Evolutionary conservation across 2,888 invertebrate species (phyloP).

Genomic region (Agrochola lychnidis): DNA sequence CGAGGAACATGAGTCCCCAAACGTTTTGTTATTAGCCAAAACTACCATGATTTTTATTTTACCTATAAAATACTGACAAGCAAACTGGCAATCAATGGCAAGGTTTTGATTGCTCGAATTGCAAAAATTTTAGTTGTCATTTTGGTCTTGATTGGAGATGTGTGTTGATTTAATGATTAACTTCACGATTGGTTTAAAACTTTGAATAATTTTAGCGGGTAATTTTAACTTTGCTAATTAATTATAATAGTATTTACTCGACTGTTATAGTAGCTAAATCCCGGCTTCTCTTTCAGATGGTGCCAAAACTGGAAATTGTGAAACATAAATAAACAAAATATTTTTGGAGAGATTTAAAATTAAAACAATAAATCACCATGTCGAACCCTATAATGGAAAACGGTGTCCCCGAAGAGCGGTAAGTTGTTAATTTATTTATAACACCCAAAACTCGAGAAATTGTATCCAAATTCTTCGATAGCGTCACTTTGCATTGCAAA

Average conservation of each 20-base stretch:
- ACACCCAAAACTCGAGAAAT: neutral
- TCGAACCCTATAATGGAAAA: constrained; percentile 83
- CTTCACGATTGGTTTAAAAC: constrained; percentile 58
- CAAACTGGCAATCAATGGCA: too few species aligned
- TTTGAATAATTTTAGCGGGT: constrained; percentile 65
- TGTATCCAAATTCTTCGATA: neutral
- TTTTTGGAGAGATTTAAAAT: constrained; percentile 43
- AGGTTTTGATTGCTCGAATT: neutral
- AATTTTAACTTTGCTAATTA: constrained; percentile 50
- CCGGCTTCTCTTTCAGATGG: constrained; percentile 73
- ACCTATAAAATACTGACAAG: constrained; percentile 11
- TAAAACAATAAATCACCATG: constrained; percentile 72
- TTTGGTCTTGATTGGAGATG: constrained; percentile 56
- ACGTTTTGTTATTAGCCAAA: constrained; percentile 41
- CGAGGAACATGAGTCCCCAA: neutral
- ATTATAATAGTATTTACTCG: too few species aligned
- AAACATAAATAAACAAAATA: constrained; percentile 53
- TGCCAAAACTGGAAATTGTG: constrained; percentile 74
- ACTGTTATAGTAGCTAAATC: constrained; percentile 1
- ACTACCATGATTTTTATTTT: neutral
- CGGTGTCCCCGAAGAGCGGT: constrained; percentile 85
- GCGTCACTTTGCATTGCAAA: neutral
- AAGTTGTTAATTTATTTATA: constrained; percentile 55
- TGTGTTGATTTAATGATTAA: constrained; percentile 12
- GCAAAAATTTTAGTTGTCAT: constrained; percentile 44